These are phyloP conservation scores for Apodemia mormo DNA, from an alignment of 2,888 invertebrate species.

Conservation along the genomic window DNA sequence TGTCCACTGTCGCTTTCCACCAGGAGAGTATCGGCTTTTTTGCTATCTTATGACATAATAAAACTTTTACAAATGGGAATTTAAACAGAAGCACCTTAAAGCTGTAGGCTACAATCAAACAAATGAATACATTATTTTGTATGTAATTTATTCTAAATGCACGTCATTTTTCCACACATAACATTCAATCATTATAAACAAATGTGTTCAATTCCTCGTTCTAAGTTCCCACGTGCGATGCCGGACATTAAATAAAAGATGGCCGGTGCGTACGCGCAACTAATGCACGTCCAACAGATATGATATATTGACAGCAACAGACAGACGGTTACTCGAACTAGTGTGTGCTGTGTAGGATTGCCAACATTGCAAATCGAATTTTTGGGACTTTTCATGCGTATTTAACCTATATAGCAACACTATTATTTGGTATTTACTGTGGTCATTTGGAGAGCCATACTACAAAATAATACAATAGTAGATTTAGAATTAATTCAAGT, in stretches of 20 bases:
- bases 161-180: slow-evolving; percentile 22
- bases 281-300: slow-evolving; percentile 66
- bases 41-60: too few species aligned
- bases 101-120: slow-evolving; percentile 20
- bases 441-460: too few species aligned
- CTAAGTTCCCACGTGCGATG: slow-evolving; percentile 50
- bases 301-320: slow-evolving; percentile 70
- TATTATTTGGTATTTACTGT: too few species aligned
- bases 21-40: too few species aligned
- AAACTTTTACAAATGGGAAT: not conserved
- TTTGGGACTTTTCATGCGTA: slow-evolving; percentile 38
- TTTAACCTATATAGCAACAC: too few species aligned
- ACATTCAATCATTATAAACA: slow-evolving; percentile 32
- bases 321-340: slow-evolving; percentile 52
- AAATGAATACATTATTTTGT: slow-evolving; percentile 18
- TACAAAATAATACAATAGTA: too few species aligned
- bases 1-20: too few species aligned
- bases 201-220: slow-evolving; percentile 30
- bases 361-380: slow-evolving; percentile 9
- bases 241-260: slow-evolving; percentile 61
- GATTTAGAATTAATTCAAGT: too few species aligned
- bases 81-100: slow-evolving; percentile 7
- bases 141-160: slow-evolving; percentile 22
- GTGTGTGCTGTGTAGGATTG: slow-evolving; percentile 39
- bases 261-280: slow-evolving; percentile 55